These are phyloP conservation scores for Laticauda laticaudata DNA, from an alignment of 2,113 vertebrate species.

Conservation along the genomic window DNA sequence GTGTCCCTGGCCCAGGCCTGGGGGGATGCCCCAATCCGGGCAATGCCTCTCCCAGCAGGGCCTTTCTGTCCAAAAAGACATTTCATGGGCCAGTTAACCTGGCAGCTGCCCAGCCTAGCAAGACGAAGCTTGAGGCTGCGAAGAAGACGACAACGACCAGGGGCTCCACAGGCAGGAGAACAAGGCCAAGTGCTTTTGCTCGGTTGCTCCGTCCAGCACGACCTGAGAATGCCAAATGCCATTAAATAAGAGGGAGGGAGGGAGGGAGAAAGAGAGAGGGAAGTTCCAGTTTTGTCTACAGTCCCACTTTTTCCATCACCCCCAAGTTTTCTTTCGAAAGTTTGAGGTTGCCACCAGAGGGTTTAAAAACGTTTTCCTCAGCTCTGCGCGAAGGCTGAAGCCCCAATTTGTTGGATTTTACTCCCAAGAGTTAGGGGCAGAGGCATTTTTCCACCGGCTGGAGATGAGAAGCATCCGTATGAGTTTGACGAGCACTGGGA, in stretches of 20 bases:
- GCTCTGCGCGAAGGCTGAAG: no score
- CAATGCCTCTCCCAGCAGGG: not conserved
- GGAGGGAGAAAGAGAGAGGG: not conserved
- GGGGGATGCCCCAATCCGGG: not conserved
- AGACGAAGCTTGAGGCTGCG: not conserved
- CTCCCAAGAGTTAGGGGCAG: not conserved
- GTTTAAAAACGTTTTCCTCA: not conserved
- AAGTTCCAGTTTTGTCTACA: not conserved
- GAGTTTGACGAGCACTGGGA: slow-evolving; percentile 33
- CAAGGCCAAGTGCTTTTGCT: not conserved
- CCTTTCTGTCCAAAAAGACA: not conserved
- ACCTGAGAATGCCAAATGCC: not conserved
- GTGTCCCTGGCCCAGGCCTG: not conserved
- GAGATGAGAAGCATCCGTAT: slow-evolving; percentile 29
- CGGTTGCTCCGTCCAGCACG: not conserved
- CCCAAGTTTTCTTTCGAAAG: not conserved
- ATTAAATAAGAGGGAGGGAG: not conserved
- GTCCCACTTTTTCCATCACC: no score
- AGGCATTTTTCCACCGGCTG: not conserved
- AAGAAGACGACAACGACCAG: not conserved
- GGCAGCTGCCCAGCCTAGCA: not conserved
- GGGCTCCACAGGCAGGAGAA: no score
- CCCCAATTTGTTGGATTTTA: not conserved
- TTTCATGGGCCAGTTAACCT: not conserved
- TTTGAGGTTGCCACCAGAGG: not conserved